A percentile compares a stretch with the other conserved stretches of the same genome.
phyloP scores from a whole-genome alignment of 2,797 vertebrate genomes.

The Ara ararauna region DNA sequence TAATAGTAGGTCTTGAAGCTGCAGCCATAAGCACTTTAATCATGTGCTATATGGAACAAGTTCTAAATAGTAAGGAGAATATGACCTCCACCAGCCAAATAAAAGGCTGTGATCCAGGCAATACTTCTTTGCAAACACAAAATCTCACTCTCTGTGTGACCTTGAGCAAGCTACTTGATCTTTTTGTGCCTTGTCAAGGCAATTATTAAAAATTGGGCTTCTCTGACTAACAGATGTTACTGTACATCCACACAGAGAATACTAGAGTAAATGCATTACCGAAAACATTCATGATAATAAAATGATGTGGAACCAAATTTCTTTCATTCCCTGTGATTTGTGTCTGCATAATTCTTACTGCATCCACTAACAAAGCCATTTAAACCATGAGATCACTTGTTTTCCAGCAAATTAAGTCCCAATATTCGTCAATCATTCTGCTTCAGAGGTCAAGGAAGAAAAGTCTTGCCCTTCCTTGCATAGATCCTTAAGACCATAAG shows the following conservation, averaged over 20 bases:
- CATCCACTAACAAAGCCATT: conserved; percentile 54
- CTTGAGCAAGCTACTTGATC: conserved; percentile 36
- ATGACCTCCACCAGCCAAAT: background rate
- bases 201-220: conserved; percentile 36
- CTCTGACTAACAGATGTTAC: conserved; percentile 54
- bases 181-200: conserved; percentile 45
- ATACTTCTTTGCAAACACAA: conserved; percentile 36
- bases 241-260: background rate
- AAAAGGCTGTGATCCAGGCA: conserved; percentile 39
- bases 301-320: background rate
- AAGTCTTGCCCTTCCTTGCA: conserved; percentile 54
- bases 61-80: conserved; percentile 25
- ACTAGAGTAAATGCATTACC: background rate
- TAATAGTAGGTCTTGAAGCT: background rate
- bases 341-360: conserved; percentile 57
- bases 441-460: conserved; percentile 57
- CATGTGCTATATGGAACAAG: conserved; percentile 17
- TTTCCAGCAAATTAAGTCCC: conserved; percentile 69
- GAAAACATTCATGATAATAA: conserved; percentile 26
- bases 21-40: background rate
- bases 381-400: conserved; percentile 75
- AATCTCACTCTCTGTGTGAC: conserved; percentile 52
- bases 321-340: conserved; percentile 62
- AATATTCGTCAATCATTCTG: conserved; percentile 64
- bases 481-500: conserved; percentile 55